These are phyloP conservation scores for Sebastes minor DNA, from an alignment of 2,797 vertebrate genomes.

Conservation along the genomic window DNA sequence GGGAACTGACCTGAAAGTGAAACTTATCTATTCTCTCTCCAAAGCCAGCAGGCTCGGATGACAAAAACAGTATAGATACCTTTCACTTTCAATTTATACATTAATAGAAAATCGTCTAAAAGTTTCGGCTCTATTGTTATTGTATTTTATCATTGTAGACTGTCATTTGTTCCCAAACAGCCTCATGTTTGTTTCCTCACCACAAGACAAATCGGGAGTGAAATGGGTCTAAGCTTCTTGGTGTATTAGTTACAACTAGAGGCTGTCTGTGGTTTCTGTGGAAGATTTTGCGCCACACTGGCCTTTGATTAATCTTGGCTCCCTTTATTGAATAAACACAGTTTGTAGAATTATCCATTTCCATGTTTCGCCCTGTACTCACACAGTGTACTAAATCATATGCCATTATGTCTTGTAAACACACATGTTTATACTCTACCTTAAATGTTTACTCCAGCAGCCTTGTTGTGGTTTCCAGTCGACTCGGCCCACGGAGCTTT, in stretches of 20 bases:
- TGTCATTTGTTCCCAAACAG: constrained; percentile 6
- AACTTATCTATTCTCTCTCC: too few species aligned
- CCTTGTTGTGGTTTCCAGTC: constrained; percentile 74
- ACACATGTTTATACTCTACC: constrained; percentile 59
- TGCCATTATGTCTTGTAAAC: constrained; percentile 69
- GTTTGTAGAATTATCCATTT: constrained; percentile 58
- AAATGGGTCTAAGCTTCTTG: constrained; percentile 28
- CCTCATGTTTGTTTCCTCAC: constrained; percentile 21
- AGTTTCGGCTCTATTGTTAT: background rate
- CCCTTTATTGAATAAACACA: constrained; percentile 67
- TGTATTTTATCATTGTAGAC: background rate
- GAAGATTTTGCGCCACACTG: constrained; percentile 56
- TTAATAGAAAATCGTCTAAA: background rate
- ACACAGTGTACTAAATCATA: constrained; percentile 45
- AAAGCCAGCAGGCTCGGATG: too few species aligned
- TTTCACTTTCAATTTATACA: too few species aligned
- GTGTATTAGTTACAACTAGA: constrained; percentile 26
- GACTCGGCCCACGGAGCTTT: constrained; percentile 44
- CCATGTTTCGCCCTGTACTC: constrained; percentile 44
- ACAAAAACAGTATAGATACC: too few species aligned
- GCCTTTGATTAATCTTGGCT: constrained; percentile 66
- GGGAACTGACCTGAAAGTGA: too few species aligned
- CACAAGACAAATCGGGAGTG: constrained; percentile 35
- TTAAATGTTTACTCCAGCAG: constrained; percentile 64
- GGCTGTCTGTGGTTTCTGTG: constrained; percentile 59